Evolutionary conservation across 2,113 vertebrate species (phyloP).

Genomic region (Ammospiza nelsoni): DNA sequence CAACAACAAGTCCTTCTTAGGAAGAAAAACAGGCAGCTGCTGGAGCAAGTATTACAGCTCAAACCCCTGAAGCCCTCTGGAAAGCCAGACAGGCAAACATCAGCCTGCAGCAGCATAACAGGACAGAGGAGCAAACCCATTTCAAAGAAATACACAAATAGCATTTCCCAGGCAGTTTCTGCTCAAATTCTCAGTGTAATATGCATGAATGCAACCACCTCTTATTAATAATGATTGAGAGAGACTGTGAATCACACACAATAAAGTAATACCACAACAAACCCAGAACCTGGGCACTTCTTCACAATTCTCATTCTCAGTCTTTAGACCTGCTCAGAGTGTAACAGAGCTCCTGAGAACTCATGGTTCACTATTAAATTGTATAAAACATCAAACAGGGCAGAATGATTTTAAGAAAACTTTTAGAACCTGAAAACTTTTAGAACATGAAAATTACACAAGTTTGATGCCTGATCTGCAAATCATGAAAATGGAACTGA

Average conservation of each 20-base stretch:
- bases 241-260: not conserved
- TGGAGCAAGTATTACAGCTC: constrained; percentile 39
- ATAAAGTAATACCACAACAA: not conserved
- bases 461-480: not conserved
- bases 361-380: not conserved
- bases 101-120: not conserved
- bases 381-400: not conserved
- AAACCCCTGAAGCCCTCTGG: not conserved
- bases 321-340: not conserved
- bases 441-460: not conserved
- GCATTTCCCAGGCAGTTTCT: not conserved
- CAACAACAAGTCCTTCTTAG: constrained; percentile 70
- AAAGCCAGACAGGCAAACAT: constrained; percentile 17
- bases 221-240: not conserved
- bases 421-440: not conserved
- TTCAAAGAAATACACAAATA: not conserved
- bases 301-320: not conserved
- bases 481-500: not conserved
- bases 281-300: not conserved
- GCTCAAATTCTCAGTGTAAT: not conserved
- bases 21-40: constrained; percentile 46
- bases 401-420: not conserved
- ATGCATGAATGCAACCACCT: not conserved
- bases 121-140: not conserved
- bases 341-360: not conserved